Conservation (phyloP, 1,140 invertebrate genomes). For the Sitobion miscanthi region DNA sequence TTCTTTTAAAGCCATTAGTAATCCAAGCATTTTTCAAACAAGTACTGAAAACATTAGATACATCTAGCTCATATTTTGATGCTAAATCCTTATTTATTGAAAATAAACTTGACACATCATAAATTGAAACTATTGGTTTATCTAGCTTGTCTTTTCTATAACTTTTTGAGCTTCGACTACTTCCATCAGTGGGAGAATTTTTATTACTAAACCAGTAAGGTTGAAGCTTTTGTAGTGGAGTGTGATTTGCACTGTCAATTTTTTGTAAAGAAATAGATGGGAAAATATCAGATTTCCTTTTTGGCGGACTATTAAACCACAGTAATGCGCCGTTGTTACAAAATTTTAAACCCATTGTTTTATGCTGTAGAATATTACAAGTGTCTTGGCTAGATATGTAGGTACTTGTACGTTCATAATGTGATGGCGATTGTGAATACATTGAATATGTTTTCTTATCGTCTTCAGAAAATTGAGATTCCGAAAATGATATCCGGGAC, state of each 20-base stretch:
- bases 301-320: slow-evolving; percentile 41
- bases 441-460: slow-evolving; percentile 48
- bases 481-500: slow-evolving; percentile 55
- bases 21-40: slow-evolving; percentile 82
- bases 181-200: slow-evolving; percentile 5
- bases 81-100: slow-evolving; percentile 80
- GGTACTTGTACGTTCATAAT: slow-evolving; percentile 45
- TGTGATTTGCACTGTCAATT: slow-evolving; percentile 7
- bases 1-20: slow-evolving; percentile 75
- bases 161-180: slow-evolving; percentile 13
- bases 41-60: slow-evolving; percentile 69
- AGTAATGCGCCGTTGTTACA: slow-evolving; percentile 54
- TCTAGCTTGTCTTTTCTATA: slow-evolving; percentile 26
- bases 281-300: slow-evolving; percentile 29
- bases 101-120: slow-evolving; percentile 79
- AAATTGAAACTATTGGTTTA: slow-evolving; percentile 71
- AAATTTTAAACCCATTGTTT: slow-evolving; percentile 49
- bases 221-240: slow-evolving; percentile 31
- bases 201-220: slow-evolving; percentile 30
- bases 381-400: slow-evolving; percentile 22
- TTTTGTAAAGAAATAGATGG: slow-evolving; percentile 30
- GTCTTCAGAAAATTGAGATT: slow-evolving; percentile 32
- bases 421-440: slow-evolving; percentile 44
- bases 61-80: slow-evolving; percentile 71
- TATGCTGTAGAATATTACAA: slow-evolving; percentile 30